Percentiles rank a stretch among this genome's conserved stretches.
These are phyloP conservation scores for Xyrauchen texanus DNA, from an alignment of 2,113 vertebrate genomes.

Conservation along the genomic window DNA sequence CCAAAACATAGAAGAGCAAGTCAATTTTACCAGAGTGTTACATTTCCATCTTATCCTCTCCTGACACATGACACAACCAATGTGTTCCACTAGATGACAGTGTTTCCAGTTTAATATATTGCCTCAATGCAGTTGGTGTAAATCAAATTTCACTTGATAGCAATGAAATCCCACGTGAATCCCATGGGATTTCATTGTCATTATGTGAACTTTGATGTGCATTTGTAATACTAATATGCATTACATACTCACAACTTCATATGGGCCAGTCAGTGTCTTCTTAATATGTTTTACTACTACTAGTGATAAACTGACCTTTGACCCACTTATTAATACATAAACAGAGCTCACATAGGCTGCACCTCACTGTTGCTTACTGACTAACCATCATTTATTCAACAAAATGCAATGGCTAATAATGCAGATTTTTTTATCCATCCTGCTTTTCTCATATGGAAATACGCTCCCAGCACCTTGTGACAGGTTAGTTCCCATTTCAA, in stretches of 20 bases:
- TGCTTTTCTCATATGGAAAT: neutral
- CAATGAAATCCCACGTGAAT: neutral
- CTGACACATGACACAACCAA: neutral
- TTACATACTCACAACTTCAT: too few species aligned
- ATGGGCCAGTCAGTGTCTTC: neutral
- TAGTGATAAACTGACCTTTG: neutral
- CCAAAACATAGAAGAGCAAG: too few species aligned
- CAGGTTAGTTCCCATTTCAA: slow-evolving; percentile 59
- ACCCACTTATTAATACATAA: neutral
- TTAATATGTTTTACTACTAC: neutral
- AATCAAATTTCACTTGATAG: neutral
- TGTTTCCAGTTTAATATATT: neutral
- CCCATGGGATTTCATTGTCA: too few species aligned
- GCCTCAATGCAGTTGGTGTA: neutral
- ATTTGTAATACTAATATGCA: too few species aligned
- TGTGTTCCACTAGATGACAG: slow-evolving; percentile 8
- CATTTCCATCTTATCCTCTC: too few species aligned
- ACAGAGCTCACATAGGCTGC: neutral
- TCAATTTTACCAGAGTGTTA: too few species aligned
- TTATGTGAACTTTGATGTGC: too few species aligned
- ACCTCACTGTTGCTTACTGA: neutral
- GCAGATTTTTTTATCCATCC: neutral
- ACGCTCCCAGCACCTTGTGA: slow-evolving; percentile 62
- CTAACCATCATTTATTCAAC: neutral
- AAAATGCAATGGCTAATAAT: slow-evolving; percentile 21